A percentile compares a stretch with the other conserved stretches of the same genome.
Conservation (phyloP, 2,113 vertebrate species). For the Haemorhous mexicanus region DNA sequence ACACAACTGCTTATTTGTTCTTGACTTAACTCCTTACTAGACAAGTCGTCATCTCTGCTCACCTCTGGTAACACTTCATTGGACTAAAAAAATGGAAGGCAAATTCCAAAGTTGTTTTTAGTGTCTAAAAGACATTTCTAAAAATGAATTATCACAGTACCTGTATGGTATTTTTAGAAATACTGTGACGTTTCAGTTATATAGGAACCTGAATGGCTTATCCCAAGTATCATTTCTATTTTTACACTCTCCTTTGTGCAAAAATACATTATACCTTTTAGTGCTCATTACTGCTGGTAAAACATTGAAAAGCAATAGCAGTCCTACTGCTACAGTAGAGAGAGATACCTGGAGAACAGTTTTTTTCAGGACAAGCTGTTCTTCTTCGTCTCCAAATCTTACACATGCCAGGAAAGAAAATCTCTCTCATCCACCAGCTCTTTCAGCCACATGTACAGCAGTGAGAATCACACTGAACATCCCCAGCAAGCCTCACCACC, state of each 20-base stretch:
- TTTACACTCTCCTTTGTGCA: neutral
- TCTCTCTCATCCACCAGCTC: neutral
- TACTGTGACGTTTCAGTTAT: neutral
- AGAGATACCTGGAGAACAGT: neutral
- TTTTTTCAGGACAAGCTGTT: neutral
- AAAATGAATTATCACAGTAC: neutral
- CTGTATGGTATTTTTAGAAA: neutral
- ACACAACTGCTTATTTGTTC: neutral
- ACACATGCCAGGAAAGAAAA: neutral
- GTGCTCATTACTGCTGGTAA: neutral
- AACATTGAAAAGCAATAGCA: neutral
- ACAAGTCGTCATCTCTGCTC: neutral
- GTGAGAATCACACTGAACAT: neutral
- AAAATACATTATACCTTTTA: neutral
- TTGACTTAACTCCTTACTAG: neutral
- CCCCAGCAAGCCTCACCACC: neutral
- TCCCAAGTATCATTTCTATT: neutral
- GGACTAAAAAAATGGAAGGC: neutral
- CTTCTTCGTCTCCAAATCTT: neutral
- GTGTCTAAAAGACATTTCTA: neutral
- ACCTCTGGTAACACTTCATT: neutral
- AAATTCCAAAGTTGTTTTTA: neutral
- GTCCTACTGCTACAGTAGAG: neutral
- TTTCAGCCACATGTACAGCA: neutral
- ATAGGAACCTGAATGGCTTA: neutral